These are phyloP conservation scores for Augiades crinisus DNA, from an alignment of 2,888 invertebrate genomes.

Conservation along the genomic window DNA sequence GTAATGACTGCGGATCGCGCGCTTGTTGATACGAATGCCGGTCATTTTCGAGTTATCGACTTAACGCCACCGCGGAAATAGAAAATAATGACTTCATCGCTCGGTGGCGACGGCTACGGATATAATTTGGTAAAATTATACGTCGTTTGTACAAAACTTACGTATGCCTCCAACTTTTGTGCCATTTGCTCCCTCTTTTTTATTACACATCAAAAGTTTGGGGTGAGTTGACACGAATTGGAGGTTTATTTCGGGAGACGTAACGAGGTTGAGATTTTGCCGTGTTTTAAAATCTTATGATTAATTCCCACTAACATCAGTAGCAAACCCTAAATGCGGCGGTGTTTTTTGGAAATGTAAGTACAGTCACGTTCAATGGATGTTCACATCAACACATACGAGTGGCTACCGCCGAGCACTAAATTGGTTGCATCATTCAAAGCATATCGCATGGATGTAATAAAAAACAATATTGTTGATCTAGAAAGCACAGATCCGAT, in stretches of 20 bases:
- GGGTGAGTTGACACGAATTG: conserved; percentile 16
- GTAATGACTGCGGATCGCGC: conserved; percentile 64
- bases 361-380: too few relatives aligned
- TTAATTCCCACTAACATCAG: too few relatives aligned
- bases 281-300: too few relatives aligned
- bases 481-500: too few relatives aligned
- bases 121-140: conserved; percentile 72
- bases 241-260: background rate
- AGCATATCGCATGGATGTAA: too few relatives aligned
- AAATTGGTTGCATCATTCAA: too few relatives aligned
- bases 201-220: conserved; percentile 14
- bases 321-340: too few relatives aligned
- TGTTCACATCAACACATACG: too few relatives aligned
- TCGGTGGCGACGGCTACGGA: conserved; percentile 60
- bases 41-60: conserved; percentile 81
- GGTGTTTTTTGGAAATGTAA: too few relatives aligned
- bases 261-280: too few relatives aligned
- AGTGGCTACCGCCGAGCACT: too few relatives aligned
- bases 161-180: conserved; percentile 26
- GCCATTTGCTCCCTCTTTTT: conserved; percentile 20
- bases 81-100: conserved; percentile 79
- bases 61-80: conserved; percentile 74
- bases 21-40: conserved; percentile 64
- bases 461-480: too few relatives aligned
- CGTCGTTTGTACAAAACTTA: conserved; percentile 60